Conservation (phyloP, 2,888 invertebrate genomes). For the Brassicogethes aeneus region DNA sequence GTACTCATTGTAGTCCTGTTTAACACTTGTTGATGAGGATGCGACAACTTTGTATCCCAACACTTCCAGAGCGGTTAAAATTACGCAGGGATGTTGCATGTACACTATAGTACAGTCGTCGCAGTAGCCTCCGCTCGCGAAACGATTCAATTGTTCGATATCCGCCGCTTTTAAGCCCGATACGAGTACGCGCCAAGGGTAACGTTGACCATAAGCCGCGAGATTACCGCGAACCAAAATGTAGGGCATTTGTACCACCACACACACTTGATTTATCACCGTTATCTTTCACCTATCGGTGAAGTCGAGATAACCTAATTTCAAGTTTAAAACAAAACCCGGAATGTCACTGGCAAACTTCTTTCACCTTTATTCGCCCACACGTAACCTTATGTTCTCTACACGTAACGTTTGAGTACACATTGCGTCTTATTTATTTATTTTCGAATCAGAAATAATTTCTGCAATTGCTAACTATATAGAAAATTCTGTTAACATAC, state of each 20-base stretch:
- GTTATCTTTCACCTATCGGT: conserved; percentile 7
- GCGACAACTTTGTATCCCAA: conserved; percentile 83
- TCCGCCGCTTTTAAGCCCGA: conserved; percentile 79
- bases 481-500: no score
- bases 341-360: no score
- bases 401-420: no score
- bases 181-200: conserved; percentile 81
- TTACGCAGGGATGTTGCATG: conserved; percentile 79
- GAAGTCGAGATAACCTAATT: no score
- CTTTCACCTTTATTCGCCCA: no score
- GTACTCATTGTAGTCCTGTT: conserved; percentile 83
- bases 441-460: no score
- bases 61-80: conserved; percentile 78
- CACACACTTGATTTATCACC: conserved; percentile 11
- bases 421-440: no score
- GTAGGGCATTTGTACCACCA: conserved; percentile 62
- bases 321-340: no score
- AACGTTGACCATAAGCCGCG: conserved; percentile 77
- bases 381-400: no score
- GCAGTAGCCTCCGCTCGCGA: conserved; percentile 75
- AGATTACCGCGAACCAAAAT: conserved; percentile 83
- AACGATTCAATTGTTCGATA: conserved; percentile 73
- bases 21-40: conserved; percentile 75
- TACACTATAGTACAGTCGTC: conserved; percentile 81
- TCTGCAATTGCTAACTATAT: no score